Evolutionary conservation across 2,113 vertebrate species (phyloP), one percentile per base, ranked within the genome.

Genomic region (Coturnix japonica): DNA sequence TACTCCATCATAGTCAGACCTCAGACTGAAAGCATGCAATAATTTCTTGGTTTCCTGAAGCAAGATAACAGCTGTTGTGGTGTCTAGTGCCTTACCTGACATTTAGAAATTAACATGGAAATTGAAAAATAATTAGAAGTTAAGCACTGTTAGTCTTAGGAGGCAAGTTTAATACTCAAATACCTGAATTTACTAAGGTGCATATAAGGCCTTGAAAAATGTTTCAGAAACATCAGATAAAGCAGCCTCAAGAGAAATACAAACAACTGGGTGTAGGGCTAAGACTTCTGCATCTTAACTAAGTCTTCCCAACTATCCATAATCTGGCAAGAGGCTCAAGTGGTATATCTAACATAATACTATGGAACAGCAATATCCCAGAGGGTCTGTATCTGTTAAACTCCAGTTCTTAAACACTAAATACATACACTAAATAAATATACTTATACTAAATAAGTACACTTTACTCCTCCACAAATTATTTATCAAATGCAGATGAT

Each of bases 11-110:
- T 98, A 98, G 80, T 97, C 95, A 28, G 98, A 98, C 76, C 98
- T 96, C 56, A 94, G 96, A 81, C 93, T 96, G 95, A 99, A 99
- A 28, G 94, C 98, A 74, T 97, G 93, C 59, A 99, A 93, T 23
- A 99, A 63, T 28, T 89, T 97, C 94, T 97, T 97, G 8, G 98
- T 98, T 87, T 98, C 97, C 90, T 92, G 94, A 33, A 98, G 95
- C 46, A 98, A 82, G 35, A 89, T 18, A 54, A 30, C 18, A 9
- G 93, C 51, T 65, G 97, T 78, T 82, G 79, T 73, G 13, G 71
- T 67, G 67, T 98, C 97, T 54, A 95, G 44, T 15, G 66, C 75
- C 73, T 95, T 89, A 94, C 95, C 98, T 99, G 94, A 39, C 30
- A 67, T 81, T 49, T 93, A 47, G 69, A 92, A 33, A 85, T 70